Base-by-base conservation (phyloP, 2,888 invertebrate species). In the Diarsia dahlii region DNA sequence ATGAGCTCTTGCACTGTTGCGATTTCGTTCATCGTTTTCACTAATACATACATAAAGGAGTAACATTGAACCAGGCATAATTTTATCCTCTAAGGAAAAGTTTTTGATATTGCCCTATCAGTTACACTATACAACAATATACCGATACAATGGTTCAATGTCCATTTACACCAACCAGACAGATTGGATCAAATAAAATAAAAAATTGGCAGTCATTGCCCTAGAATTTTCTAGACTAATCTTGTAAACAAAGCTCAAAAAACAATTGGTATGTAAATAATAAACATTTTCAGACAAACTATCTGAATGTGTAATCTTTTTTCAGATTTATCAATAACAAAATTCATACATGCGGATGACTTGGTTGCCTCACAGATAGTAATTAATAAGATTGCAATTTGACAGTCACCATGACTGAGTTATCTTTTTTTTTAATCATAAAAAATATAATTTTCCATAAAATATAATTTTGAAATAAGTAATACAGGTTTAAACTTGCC, bases 351-450 rank as follows among this genome's bases (percentile, higher is more conserved):
- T 12, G n/a, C 1, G 48, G 28, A n/a, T 48, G 48, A 58, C 45
- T 73, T 73, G 6, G 15, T n/a, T 18, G 3, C 54, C n/a, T 3
- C 20, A 63, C 20, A 39, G 10, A n/a, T 39, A 15, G 18, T 48
- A n/a, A 46, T 15, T 63, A 28, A 28, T 39, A 50, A 50, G 13
- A 45, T 65, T 45, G 15, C 46, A 70, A 76, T 15, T 62, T 60
- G 23, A 62, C 23, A 52, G 34, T 69, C 46, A 76, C 23, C 3
- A 9, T 78, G 68, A 77, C 68, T 23, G 2, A 52, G 12, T 46
- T 9, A 52, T 60, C 6, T 13, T 0, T 52, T 52, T 52, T 66
- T 62, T 18, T 6, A 4, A 76, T 66, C 23, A 9, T 52, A 4
- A 54, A 67, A 66, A 52, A 50, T 6, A 18, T 15, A 1, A 48